Evolutionary conservation across 2,113 vertebrate species (phyloP), one percentile per base, ranked within the genome.

Genomic region (Chroicocephalus ridibundus): DNA sequence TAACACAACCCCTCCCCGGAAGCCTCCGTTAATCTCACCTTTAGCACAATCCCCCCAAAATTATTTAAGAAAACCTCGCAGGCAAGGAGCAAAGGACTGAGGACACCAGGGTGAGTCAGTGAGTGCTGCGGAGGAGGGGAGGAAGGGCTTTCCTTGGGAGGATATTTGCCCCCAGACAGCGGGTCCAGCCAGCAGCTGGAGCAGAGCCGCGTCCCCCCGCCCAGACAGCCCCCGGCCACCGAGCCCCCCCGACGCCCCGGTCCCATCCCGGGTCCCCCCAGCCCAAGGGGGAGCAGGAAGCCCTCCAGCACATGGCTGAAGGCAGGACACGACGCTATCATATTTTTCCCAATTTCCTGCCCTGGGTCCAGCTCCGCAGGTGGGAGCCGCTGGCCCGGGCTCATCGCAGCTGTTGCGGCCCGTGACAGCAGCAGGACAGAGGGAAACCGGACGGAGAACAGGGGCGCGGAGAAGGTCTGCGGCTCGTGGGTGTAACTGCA

Each of bases 381-480:
- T 79, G 31, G 79, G 40, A 69, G 24, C 64, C 6, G 77, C 55
- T 2, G 1, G 25, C 7, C 20, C 1, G 1, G 49, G 69, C 85
- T 69, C 47, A 2, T 14, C 1, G 1, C 68, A 11, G 80, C 17
- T 11, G 5, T 2, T 0, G 34, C 1, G 1, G 38, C 54, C 68
- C 25, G 49, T 0, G 7, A 4, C 3, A 0, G 42, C 3, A 27
- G 29, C 51, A 1, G 15, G 3, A 17, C 61, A 0, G 54, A 3
- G 57, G 51, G 29, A n/a, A 38, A 51, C 1, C 0, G 57, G 93
- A 24, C 76, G 47, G 51, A 4, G 15, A 29, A 44, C 0, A 7
- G 49, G 3, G 34, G 66, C 3, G 44, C 49, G 5, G 65, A n/a
- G 71, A 1, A 15, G 71, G 36, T 10, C 60, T 2, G 77, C 11